Evolutionary conservation across 2,888 invertebrate genomes (phyloP), one percentile per base, ranked within the genome.

Genomic region (Sericinus montela): DNA sequence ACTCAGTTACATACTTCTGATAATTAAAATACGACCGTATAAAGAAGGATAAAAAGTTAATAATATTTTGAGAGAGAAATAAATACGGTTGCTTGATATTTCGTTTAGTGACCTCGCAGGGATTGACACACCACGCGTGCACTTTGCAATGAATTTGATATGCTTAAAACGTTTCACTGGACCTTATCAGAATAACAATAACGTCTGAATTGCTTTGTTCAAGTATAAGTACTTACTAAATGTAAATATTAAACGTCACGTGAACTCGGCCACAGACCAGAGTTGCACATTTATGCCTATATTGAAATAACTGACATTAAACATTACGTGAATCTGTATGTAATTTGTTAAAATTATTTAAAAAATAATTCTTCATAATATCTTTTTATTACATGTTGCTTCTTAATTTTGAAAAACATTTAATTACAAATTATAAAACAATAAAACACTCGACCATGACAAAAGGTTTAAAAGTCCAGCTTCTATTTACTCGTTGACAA

Each of bases 61-160:
- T 45, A 58, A 58, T 56, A 52, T 48, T 58, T 48, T 61, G 64
- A 70, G 63, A 75, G 65, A 74, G 68, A 76, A 75, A 75, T 71
- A 72, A 76, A 83, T 83, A 75, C 74, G 70, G 67, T 62, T 68
- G 58, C 49, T 68, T 84, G 85, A 78, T 83, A 86, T 86, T 86
- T 79, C 69, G 72, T 72, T 65, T 63, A 57, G 67, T 69, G 83
- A 73, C 85, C 86, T 85, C 80, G 80, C 63, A 62, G 62, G 63
- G 61, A 67, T 68, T 76, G 75, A 78, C 76, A 78, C 66, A 48
- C 69, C 63, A 67, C 69, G 64, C 62, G 67, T 72, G 72, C 73
- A 71, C 67, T 70, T 69, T 70, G 67, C 63, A 59, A 62, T 63
- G 63, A 68, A 58, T 53, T 60, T 54, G 55, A 38, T 53, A 35